Base-by-base conservation (phyloP, 30 jellyfish, hydroid and myxozoan genomes). In the Nemopilema nomurai region DNA sequence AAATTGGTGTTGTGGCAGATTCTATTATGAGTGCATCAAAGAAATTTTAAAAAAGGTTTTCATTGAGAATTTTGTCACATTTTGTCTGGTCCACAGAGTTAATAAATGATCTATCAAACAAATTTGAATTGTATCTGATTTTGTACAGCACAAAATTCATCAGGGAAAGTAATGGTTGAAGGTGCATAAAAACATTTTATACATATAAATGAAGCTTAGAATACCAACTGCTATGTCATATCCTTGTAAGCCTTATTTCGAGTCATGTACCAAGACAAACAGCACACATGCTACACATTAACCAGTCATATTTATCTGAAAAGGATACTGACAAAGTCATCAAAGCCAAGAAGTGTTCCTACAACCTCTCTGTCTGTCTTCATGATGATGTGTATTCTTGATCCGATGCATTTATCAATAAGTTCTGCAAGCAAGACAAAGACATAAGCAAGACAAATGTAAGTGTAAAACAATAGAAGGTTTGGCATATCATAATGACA, bases 381-480 rank as follows among this genome's bases (percentile, higher is more conserved):
- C 97, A 95, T 89, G 28, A 95, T 90, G 70, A 95, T 90, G 77
- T 95, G 99, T 28, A 95, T 95, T 57, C 91, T 90, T 32, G 99
- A 95, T 19, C 99, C 99, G 62, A 95, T 90, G 87, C 99, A 95
- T 86, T 95, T 95, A 76, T 95, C 99, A 22, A 95, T 91, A 22
- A 95, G 90, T 74, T 95, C 99, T 77, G 33, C 41, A 64, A 63
- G 52, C 9, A 1, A 24, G 50, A 24, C 23, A 65, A 23, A 6
- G 23, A 23, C 6, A 69, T 69, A 28, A 62, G 6, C 50, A 69
- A 23, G 25, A 67, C 50, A 18, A 69, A n/a, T 19, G 18, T 63
- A 1, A 19, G 53, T 23, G 6, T 7, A 29, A 23, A 69, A 23
- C n/a, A n/a, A n/a, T n/a, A n/a, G n/a, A n/a, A n/a, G n/a, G n/a